These are phyloP conservation scores for Helicoverpa armigera DNA, from an alignment of 1,140 invertebrate genomes.

Conservation along the genomic window DNA sequence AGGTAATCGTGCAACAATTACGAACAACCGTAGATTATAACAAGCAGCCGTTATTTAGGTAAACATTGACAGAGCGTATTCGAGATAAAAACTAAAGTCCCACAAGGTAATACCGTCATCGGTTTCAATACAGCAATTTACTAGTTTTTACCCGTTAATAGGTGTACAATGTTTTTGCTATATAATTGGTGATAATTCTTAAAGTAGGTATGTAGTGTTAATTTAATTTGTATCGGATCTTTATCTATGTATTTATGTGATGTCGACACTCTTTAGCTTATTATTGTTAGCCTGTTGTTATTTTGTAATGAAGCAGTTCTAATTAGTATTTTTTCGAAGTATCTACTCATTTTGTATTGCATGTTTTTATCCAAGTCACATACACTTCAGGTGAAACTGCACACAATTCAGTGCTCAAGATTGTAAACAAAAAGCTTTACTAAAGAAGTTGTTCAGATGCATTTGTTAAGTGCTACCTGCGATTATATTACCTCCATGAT, in stretches of 20 bases:
- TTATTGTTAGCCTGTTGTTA: not conserved
- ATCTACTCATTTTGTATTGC: too few relatives aligned
- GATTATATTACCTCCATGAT: not conserved
- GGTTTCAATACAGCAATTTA: slow-evolving; percentile 76
- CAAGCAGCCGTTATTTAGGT: slow-evolving; percentile 54
- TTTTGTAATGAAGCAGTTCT: too few relatives aligned
- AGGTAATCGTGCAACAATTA: slow-evolving; percentile 24
- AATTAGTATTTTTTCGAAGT: too few relatives aligned
- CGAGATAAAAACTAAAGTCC: slow-evolving; percentile 66
- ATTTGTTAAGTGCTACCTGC: not conserved
- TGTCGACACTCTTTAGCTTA: not conserved
- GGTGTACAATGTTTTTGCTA: slow-evolving; percentile 64
- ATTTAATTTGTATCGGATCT: slow-evolving; percentile 63
- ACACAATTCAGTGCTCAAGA: not conserved
- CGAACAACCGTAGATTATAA: not conserved
- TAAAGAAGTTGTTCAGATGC: not conserved
- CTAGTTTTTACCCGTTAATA: slow-evolving; percentile 70
- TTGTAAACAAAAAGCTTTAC: not conserved
- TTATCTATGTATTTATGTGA: slow-evolving; percentile 73
- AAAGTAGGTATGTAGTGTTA: not conserved
- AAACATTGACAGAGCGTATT: slow-evolving; percentile 57
- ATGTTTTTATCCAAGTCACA: too few relatives aligned
- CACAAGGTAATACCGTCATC: slow-evolving; percentile 66
- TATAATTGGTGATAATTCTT: slow-evolving; percentile 46
- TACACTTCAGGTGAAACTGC: too few relatives aligned